These are phyloP conservation scores for Pachypeltis micranthus DNA, from an alignment of 1,140 invertebrate genomes.

Conservation along the genomic window DNA sequence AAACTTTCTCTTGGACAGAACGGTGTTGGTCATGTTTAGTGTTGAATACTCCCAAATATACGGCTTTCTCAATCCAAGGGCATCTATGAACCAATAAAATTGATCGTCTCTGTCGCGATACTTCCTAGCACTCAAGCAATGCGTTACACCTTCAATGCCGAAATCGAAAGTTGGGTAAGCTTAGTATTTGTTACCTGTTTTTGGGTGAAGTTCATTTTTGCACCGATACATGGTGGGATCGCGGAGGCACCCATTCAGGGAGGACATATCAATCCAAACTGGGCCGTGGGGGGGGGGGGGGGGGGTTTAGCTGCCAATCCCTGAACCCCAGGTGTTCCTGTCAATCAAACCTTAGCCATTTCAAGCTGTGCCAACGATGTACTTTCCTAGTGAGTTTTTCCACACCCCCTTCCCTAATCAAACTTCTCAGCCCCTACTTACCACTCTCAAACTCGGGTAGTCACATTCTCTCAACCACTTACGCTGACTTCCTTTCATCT, in stretches of 20 bases:
- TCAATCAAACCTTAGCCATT: no score
- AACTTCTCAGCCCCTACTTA: no score
- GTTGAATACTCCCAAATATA: conserved; percentile 89
- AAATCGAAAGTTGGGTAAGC: conserved; percentile 99
- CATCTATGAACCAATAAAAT: conserved; percentile 93
- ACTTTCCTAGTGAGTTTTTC: no score
- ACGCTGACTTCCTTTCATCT: no score
- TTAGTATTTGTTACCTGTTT: conserved; percentile 92
- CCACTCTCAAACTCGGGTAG: no score
- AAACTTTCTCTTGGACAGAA: conserved; percentile 91
- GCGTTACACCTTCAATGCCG: conserved; percentile 93
- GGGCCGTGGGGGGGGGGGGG: no score
- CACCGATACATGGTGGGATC: conserved; percentile 99
- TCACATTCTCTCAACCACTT: no score
- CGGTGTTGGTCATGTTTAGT: conserved; percentile 94
- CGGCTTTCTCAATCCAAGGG: conserved; percentile 72
- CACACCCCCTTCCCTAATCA: no score
- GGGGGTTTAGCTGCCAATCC: no score
- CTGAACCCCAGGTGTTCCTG: no score
- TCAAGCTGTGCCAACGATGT: no score
- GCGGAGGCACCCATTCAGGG: conserved; percentile 89
- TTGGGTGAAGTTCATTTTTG: conserved; percentile 85
- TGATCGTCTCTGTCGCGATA: conserved; percentile 97
- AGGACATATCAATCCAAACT: conserved; percentile 97
- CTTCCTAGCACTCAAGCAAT: conserved; percentile 93